phyloP scores from a whole-genome alignment of 2,113 vertebrate genomes.

The chimpanzee (Pan troglodytes) region DNA sequence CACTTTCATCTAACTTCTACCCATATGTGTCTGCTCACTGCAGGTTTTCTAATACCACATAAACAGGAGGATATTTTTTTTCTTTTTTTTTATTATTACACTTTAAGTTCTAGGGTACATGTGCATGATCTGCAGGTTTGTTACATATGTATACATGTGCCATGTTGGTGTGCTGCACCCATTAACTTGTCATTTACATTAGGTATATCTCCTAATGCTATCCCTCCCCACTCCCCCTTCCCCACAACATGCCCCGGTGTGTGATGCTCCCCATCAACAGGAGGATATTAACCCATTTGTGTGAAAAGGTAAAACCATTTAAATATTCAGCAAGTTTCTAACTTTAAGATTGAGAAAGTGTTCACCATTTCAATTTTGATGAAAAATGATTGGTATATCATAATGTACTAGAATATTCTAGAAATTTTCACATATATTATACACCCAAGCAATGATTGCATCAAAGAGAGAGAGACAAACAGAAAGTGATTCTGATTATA shows the following conservation, averaged over 20 bases:
- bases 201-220: no score
- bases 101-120: no score
- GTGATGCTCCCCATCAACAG: no score
- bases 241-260: no score
- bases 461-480: not conserved
- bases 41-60: not conserved
- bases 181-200: no score
- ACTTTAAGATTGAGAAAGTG: not conserved
- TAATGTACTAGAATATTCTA: not conserved
- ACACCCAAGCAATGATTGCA: not conserved
- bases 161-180: no score
- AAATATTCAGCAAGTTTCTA: not conserved
- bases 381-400: not conserved
- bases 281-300: not conserved
- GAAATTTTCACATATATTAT: not conserved
- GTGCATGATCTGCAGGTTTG: no score
- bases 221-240: no score
- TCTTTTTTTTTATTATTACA: no score
- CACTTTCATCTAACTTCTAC: not conserved
- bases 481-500: not conserved
- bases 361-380: not conserved
- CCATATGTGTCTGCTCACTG: not conserved
- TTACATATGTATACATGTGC: no score
- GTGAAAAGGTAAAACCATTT: not conserved
- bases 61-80: no score